These are phyloP conservation scores for Pelobates fuscus DNA, from an alignment of 2,113 vertebrate genomes.

Conservation along the genomic window DNA sequence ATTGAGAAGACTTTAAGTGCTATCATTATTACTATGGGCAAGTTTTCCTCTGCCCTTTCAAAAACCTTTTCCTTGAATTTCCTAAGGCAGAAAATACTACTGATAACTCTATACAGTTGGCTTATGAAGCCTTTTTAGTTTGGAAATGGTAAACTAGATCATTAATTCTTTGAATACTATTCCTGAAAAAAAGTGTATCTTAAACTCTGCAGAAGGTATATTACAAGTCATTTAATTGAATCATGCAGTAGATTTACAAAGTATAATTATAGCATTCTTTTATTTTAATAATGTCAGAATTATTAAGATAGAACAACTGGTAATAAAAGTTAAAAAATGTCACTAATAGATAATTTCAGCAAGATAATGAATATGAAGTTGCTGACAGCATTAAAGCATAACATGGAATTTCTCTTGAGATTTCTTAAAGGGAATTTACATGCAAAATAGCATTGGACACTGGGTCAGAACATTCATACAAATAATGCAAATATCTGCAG, in stretches of 20 bases:
- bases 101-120: slow-evolving; percentile 42
- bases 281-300: not conserved
- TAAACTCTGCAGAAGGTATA: not conserved
- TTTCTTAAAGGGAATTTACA: too few relatives aligned
- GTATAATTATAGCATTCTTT: not conserved
- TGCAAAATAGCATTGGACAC: too few relatives aligned
- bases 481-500: too few relatives aligned
- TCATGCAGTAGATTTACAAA: too few relatives aligned
- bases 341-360: too few relatives aligned
- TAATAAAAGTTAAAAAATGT: not conserved
- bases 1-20: slow-evolving; percentile 65
- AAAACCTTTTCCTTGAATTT: slow-evolving; percentile 59
- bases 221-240: not conserved
- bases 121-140: not conserved
- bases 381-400: too few relatives aligned
- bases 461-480: too few relatives aligned
- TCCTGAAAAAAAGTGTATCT: not conserved
- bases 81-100: slow-evolving; percentile 54
- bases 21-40: slow-evolving; percentile 64
- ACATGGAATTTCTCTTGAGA: too few relatives aligned
- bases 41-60: slow-evolving; percentile 60
- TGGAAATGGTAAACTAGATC: not conserved
- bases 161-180: not conserved
- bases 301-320: not conserved
- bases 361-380: too few relatives aligned